Evolutionary conservation across 2,113 vertebrate genomes (phyloP), one percentile per base, ranked within the genome.

Genomic region (Psilopsiagon aurifrons): DNA sequence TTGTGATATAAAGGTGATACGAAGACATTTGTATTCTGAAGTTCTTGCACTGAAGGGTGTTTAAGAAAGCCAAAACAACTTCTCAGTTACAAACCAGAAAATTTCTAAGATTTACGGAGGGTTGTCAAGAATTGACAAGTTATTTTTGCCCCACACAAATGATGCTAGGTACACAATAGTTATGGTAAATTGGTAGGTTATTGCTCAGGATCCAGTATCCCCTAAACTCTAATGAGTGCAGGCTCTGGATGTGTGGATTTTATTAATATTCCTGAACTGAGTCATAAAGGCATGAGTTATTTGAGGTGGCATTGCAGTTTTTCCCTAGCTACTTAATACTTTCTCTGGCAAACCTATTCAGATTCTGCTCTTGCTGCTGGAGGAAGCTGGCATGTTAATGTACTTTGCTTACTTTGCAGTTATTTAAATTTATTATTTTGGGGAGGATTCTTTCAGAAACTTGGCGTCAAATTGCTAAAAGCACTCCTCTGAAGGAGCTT

Each of bases 381-480:
- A 95, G 46, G 73, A 90, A 91, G 79, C 89, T 84, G 96, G 83
- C 85, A 63, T 3, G 29, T 92, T 93, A 90, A 94, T 95, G 75
- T 77, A 90, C 57, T 86, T 80, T 90, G 76, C 92, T 96, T 94
- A 66, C 88, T 89, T 81, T 71, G 94, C 94, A 41, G 39, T 94
- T 94, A 68, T 68, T 90, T 94, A 86, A 94, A 92, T 97, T 90
- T 94, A 84, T 97, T 94, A 74, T 84, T 90, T 55, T 67, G 39
- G 33, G 22, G 69, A 82, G n/a, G 17, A 51, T 69, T 89, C 95
- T 86, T 83, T 70, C 90, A n/a, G 51, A 85, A 66, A 43, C 63
- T 85, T 46, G 35, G 84, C 67, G 64, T 94, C 47, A 54, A 68
- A 71, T 93, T 92, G 67, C 91, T 87, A 22, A 41, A 52, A 47